phyloP scores from a whole-genome alignment of 2,797 vertebrate species.

The Miichthys miiuy region DNA sequence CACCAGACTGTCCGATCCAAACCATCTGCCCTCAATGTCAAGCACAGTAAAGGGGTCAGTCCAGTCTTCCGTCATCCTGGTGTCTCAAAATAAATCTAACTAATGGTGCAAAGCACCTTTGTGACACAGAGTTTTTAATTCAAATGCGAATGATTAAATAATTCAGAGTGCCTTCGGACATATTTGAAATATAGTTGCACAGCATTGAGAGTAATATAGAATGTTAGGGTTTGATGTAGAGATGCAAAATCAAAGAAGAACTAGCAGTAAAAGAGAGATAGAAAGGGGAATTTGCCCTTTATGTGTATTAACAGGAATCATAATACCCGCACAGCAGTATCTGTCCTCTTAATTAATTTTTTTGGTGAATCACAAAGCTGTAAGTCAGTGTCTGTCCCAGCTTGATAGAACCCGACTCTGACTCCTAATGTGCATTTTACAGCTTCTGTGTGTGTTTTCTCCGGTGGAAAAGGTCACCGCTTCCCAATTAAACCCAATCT shows the following conservation, averaged over 20 bases:
- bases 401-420: constrained; percentile 26
- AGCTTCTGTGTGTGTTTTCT: constrained; percentile 58
- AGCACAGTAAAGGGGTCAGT: neutral
- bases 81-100: neutral
- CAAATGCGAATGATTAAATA: constrained; percentile 6
- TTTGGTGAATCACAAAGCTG: constrained; percentile 56
- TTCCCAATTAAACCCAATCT: constrained; percentile 74
- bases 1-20: neutral
- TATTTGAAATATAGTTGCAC: constrained; percentile 1
- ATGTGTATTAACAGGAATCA: constrained; percentile 53
- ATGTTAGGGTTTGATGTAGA: neutral
- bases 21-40: neutral
- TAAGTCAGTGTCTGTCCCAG: constrained; percentile 44
- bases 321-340: constrained; percentile 48
- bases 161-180: neutral
- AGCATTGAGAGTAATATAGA: neutral
- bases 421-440: constrained; percentile 60
- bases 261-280: constrained; percentile 1
- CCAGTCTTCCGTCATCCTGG: neutral
- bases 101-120: neutral
- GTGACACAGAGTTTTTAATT: neutral
- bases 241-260: constrained; percentile 16
- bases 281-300: constrained; percentile 44
- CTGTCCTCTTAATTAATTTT: constrained; percentile 67
- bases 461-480: constrained; percentile 69